Base-by-base conservation (phyloP, 1,140 invertebrate species). In the Drosophila kohkoa region DNA sequence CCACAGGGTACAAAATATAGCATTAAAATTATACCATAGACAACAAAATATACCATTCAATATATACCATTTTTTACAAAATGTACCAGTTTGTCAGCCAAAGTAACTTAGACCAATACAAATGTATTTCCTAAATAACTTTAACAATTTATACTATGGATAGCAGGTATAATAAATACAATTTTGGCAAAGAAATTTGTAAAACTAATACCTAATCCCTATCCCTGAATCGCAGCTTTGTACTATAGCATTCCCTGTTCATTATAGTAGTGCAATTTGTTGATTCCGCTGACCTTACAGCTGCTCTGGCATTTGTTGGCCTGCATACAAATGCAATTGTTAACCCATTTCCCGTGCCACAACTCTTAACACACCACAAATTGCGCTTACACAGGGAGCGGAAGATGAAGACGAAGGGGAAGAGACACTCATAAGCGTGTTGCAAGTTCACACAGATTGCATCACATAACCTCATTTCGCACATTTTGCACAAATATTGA, bases 371-470 rank as follows among this genome's bases (percentile, higher is more conserved):
- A 64, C 30, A 25, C 20, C 48, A 54, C 64, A 73, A 73, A 73
- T 73, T 73, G 63, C 54, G 28, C 28, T 60, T 8, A 59, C 13
- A 74, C 30, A 74, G 28, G 15, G n/a, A 68, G 3, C 43, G 20
- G 41, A 8, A 0, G 54, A 1, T 0, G 41, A 3, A 43, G 15
- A 3, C 7, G 10, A 13, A 35, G 28, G 25, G 43, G 8, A 6
- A 30, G 45, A 35, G 46, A 32, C 51, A 64, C 48, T 64, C 62
- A 64, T 64, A 64, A 67, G 52, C 52, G 69, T 51, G 38, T 55
- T 62, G 49, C 73, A 72, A 76, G 74, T 76, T 72, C 74, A 72
- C 74, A 72, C 52, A 72, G 74, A 76, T 76, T 76, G 74, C 74
- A 76, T 76, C 74, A 76, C 55, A 66, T 60, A 63, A 72, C 74